Base-by-base conservation (phyloP, 2,888 invertebrate genomes). In the Drosophila algonquin region DNA sequence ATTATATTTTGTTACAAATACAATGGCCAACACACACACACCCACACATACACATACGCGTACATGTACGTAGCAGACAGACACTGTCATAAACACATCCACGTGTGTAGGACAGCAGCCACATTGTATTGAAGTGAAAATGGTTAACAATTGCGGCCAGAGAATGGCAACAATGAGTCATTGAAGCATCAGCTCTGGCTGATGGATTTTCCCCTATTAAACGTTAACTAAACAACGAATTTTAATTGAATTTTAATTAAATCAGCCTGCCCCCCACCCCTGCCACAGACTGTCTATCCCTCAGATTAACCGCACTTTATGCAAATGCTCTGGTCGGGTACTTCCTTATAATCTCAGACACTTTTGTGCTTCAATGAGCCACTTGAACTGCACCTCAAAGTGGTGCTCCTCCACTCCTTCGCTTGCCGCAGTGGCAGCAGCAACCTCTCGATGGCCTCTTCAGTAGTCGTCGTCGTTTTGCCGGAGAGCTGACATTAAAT, bases 1-100 rank as follows among this genome's bases (percentile, higher is more conserved):
- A 89, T 85, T 85, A 87, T 85, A 85, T 85, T 85, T 85, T 81
- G 89, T 75, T 81, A 80, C 85, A 89, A 81, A 78, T 75, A 86
- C 79, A 88, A 73, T 77, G 65, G 58, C 77, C 73, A 24, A 73
- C 71, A 73, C 50, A 57, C 32, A 27, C 52, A 77, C 62, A 51
- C 53, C 46, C 64, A 52, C 71, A 73, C 51, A 72, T 65, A 71
- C 7, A 6, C 27, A 27, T 6, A 0, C 27, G 18, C 27, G 7
- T 6, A 0, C 27, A 1, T 18, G 18, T 18, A 27, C 27, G 7
- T 1, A 27, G 8, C 46, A 64, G 35, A 40, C 50, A 18, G 21
- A 59, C 48, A 52, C 35, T 55, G 62, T 54, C 83, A 81, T 82
- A 85, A 85, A 86, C 86, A 86, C 77, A 63, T 62, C 58, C 35